phyloP scores from a whole-genome alignment of 92 coral and sea anemone genomes.

The Meandrina meandrites region DNA sequence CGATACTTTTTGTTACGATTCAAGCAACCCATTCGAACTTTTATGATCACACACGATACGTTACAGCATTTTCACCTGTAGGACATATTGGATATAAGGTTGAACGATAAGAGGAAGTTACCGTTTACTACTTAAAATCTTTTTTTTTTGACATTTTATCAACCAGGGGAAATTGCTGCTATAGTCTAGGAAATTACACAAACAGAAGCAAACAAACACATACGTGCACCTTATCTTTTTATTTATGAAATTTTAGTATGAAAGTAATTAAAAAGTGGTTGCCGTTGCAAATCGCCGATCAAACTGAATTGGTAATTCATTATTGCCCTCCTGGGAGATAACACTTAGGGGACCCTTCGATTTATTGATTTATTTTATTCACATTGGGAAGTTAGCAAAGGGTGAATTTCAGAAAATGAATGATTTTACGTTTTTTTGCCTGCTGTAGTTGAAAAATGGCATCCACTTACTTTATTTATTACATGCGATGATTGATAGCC shows the following conservation, averaged over 20 bases:
- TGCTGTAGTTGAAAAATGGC: neutral
- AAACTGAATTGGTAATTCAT: neutral
- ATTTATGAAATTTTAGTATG: neutral
- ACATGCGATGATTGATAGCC: neutral
- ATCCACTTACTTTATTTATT: neutral
- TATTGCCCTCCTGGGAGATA: neutral
- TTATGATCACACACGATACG: neutral
- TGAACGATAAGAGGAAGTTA: neutral
- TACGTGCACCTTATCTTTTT: neutral
- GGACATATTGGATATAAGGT: neutral
- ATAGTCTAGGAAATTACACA: neutral
- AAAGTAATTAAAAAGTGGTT: neutral
- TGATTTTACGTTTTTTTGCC: neutral
- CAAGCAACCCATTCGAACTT: neutral
- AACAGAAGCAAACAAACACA: neutral
- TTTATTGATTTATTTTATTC: no score
- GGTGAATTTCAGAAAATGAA: no score
- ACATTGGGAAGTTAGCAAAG: no score
- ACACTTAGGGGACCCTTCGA: neutral
- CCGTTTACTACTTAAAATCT: no score
- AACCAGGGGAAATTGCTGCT: neutral
- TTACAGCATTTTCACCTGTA: neutral
- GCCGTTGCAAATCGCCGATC: neutral
- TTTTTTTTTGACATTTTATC: neutral
- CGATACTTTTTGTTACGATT: neutral